A percentile compares a stretch with the other conserved stretches of the same genome.
phyloP scores from a whole-genome alignment of 37 sponge, comb jelly and placozoan species.

The Hexactinellida sp. region DNA sequence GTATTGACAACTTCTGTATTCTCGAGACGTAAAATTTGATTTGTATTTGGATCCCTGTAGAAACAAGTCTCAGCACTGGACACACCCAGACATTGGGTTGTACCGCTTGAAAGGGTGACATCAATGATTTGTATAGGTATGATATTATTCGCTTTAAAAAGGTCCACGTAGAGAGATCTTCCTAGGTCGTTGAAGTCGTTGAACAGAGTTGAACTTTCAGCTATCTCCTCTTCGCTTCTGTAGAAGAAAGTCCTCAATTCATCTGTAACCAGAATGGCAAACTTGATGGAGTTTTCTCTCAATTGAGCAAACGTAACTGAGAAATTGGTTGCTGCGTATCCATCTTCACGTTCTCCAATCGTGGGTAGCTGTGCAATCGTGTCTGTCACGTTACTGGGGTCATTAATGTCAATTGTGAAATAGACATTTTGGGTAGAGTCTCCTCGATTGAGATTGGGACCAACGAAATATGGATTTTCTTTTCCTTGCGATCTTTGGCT shows the following conservation, averaged over 20 bases:
- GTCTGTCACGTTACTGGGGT: background rate
- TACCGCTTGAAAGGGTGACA: background rate
- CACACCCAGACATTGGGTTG: background rate
- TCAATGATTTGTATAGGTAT: slow-evolving; percentile 3
- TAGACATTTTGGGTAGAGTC: background rate
- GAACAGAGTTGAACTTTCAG: background rate
- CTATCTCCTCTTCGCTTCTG: background rate
- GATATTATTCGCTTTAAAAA: background rate
- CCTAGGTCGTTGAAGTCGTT: background rate
- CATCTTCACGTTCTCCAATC: slow-evolving; percentile 13
- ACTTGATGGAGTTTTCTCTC: background rate
- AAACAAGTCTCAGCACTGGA: slow-evolving; percentile 6
- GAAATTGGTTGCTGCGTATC: background rate
- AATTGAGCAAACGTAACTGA: background rate
- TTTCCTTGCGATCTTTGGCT: background rate
- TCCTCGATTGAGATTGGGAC: background rate
- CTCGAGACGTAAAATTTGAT: background rate
- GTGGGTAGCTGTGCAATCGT: background rate
- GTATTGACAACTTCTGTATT: background rate
- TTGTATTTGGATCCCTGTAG: background rate
- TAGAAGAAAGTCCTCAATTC: background rate
- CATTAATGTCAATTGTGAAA: background rate
- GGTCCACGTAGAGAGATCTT: background rate
- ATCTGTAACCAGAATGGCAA: background rate
- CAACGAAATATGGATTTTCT: slow-evolving; percentile 3